Base-by-base conservation (phyloP, 2,797 vertebrate genomes). In the Urophycis tenuis region DNA sequence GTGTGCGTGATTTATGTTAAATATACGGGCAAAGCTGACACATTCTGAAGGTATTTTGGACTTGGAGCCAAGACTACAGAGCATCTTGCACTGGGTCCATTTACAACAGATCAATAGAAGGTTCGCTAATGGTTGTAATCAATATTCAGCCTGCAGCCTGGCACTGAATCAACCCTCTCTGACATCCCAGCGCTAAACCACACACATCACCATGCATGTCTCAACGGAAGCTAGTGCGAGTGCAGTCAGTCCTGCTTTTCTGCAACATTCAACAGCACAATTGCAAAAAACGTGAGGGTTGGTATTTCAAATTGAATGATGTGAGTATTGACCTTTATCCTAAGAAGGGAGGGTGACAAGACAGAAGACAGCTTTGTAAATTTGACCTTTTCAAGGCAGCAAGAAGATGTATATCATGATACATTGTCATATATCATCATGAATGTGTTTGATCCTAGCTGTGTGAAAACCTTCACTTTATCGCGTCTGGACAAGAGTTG, bases 151-250 rank as follows among this genome's bases (percentile, higher is more conserved):
- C 49, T 53, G 19, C 49, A 64, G 60, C n/a, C 29, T 67, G 60
- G n/a, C 60, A 67, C 60, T 67, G 25, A 29, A 67, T 67, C 60
- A 67, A 29, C n/a, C n/a, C 60, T 12, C n/a, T 77, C 72, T 77
- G 75, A 30, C 34, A 75, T 45, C 25, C 31, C 25, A 25, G 31
- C 22, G 30, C 25, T 32, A 35, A 70, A 3, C 7, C 71, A 17
- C 30, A 71, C 70, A 33, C 70, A 71, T 14, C 17, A 53, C 45
- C 10, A n/a, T n/a, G 60, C 60, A 12, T 14, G 60, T 67, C 60
- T 11, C 11, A 25, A 67, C 25, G 25, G 25, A 67, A 67, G 60
- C n/a, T 30, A 67, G 29, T 12, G 60, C 60, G n/a, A 60, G n/a
- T n/a, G 22, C 45, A 22, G 22, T 60, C 10, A 60, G 2, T 60